phyloP scores from a whole-genome alignment of 2,113 vertebrate species.

The Otolemur garnettii region DNA sequence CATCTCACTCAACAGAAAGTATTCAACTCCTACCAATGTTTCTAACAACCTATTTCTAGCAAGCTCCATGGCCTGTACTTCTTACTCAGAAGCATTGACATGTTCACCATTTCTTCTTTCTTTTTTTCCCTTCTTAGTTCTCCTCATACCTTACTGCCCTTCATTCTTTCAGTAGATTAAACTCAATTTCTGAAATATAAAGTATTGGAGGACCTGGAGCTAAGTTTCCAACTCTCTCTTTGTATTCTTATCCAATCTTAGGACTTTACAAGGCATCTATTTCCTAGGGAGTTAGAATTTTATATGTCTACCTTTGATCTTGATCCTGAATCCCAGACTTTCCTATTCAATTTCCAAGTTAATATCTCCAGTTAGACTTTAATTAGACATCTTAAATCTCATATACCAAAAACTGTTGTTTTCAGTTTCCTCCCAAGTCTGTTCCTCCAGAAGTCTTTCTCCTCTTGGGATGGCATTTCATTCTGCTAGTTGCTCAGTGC shows the following conservation, averaged over 20 bases:
- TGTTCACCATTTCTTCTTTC: neutral
- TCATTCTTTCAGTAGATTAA: neutral
- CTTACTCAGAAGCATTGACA: too few species aligned
- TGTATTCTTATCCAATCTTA: neutral
- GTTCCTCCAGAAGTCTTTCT: conserved; percentile 43
- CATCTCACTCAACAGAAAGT: neutral
- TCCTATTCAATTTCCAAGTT: conserved; percentile 16
- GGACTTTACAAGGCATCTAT: neutral
- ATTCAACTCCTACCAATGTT: too few species aligned
- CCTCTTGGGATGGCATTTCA: neutral
- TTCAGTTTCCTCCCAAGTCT: conserved; percentile 47
- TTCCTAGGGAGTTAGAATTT: neutral
- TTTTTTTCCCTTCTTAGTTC: neutral
- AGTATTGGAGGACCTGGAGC: too few species aligned
- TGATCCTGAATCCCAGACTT: neutral
- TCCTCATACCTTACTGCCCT: neutral
- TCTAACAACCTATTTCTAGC: neutral
- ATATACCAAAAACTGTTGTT: conserved; percentile 3
- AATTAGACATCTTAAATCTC: conserved; percentile 45
- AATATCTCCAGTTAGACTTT: conserved; percentile 22
- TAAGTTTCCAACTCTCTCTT: neutral
- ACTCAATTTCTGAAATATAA: neutral
- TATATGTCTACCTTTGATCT: neutral
- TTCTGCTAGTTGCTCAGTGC: neutral
- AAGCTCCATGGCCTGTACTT: neutral